phyloP scores from a whole-genome alignment of 1,140 invertebrate genomes.

The Zaprionus taronus region DNA sequence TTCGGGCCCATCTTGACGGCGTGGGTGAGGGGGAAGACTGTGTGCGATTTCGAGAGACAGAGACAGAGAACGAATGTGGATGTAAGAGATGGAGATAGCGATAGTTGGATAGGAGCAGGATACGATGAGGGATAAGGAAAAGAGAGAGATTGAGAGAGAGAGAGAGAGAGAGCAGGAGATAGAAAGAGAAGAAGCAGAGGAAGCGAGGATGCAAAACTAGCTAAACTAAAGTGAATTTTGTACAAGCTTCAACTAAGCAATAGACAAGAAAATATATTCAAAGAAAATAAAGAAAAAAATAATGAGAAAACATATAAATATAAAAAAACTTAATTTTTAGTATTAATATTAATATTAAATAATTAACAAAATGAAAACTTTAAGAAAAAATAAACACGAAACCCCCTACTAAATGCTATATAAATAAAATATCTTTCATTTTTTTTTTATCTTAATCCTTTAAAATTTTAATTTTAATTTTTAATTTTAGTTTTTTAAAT shows the following conservation, averaged over 20 bases:
- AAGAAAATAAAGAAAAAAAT: neutral
- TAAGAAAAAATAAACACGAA: too few species aligned
- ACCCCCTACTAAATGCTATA: too few species aligned
- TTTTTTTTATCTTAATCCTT: too few species aligned
- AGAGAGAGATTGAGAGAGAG: neutral
- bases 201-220: neutral
- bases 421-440: too few species aligned
- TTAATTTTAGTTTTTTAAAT: too few species aligned
- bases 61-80: constrained; percentile 5
- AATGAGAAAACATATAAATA: neutral
- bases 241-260: constrained; percentile 1
- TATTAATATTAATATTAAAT: too few species aligned
- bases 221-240: constrained; percentile 8
- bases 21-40: constrained; percentile 27
- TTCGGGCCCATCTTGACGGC: constrained; percentile 72
- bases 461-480: too few species aligned
- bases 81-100: constrained; percentile 7
- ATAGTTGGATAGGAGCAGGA: neutral
- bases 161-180: neutral
- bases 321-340: neutral
- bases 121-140: neutral
- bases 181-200: neutral
- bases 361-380: too few species aligned
- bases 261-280: neutral
- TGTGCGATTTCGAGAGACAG: constrained; percentile 3